A percentile compares a stretch with the other conserved stretches of the same genome.
Evolutionary conservation across 2,888 invertebrate species (phyloP).

Genomic region (Erebia ligea): DNA sequence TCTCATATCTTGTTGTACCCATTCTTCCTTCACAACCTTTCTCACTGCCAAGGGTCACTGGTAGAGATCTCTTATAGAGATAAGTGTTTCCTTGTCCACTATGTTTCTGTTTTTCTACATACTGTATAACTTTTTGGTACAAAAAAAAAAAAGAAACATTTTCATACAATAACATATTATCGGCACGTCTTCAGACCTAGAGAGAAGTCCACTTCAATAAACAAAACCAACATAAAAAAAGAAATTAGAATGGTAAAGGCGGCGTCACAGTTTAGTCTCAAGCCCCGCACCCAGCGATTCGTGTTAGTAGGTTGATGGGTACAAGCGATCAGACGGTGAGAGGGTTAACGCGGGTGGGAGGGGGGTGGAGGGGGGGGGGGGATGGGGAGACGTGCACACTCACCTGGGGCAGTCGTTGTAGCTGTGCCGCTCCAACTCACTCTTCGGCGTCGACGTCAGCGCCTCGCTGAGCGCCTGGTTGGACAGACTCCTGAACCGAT

Average conservation of each 20-base stretch:
- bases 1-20: no score
- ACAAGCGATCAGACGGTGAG: slow-evolving; percentile 30
- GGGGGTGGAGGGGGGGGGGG: slow-evolving; percentile 25
- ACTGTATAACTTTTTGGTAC: no score
- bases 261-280: slow-evolving; percentile 18
- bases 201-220: neutral
- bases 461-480: slow-evolving; percentile 54
- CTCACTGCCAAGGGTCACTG: no score
- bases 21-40: no score
- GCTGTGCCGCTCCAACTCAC: slow-evolving; percentile 59
- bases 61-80: no score
- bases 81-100: no score
- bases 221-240: slow-evolving; percentile 23
- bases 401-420: slow-evolving; percentile 68
- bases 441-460: slow-evolving; percentile 64
- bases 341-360: slow-evolving; percentile 27
- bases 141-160: neutral
- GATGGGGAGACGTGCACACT: slow-evolving; percentile 42
- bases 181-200: neutral
- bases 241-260: slow-evolving; percentile 28
- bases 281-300: slow-evolving; percentile 34
- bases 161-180: slow-evolving; percentile 2
- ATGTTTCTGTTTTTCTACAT: no score
- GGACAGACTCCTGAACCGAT: slow-evolving; percentile 60
- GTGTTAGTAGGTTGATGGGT: slow-evolving; percentile 19